These are phyloP conservation scores for Kryphioiulus occultus DNA, from an alignment of 2,888 invertebrate species.

Conservation along the genomic window DNA sequence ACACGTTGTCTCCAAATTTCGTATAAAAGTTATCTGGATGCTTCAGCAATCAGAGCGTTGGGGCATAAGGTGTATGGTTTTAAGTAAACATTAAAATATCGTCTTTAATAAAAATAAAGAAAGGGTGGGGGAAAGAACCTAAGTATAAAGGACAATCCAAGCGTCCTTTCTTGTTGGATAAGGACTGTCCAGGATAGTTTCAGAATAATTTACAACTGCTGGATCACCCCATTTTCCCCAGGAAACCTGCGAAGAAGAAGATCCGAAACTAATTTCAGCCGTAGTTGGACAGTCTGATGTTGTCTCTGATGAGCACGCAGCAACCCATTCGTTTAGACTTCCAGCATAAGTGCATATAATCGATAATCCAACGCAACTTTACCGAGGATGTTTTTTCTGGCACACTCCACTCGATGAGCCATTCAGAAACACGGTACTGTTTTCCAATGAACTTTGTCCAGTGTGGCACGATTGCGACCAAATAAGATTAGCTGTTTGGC, in stretches of 20 bases:
- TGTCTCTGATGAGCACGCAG: background rate
- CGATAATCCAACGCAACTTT: background rate
- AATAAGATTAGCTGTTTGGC: background rate
- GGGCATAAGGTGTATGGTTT: background rate
- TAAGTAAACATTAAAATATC: background rate
- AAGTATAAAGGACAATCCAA: background rate
- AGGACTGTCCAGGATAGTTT: background rate
- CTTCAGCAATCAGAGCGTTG: background rate
- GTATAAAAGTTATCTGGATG: background rate
- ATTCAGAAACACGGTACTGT: background rate
- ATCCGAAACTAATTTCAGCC: background rate
- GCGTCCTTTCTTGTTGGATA: background rate
- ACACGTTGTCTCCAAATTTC: background rate
- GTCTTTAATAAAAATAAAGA: background rate
- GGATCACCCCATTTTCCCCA: background rate
- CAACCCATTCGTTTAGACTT: slow-evolving; percentile 35
- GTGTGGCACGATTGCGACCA: background rate
- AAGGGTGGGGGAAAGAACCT: background rate
- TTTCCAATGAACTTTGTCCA: background rate
- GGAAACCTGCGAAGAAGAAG: background rate
- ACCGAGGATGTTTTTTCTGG: background rate
- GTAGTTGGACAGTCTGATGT: slow-evolving; percentile 16
- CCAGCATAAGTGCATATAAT: background rate
- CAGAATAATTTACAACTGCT: background rate
- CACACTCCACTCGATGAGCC: background rate